These are phyloP conservation scores for Chymomyza fuscimana DNA, from an alignment of 2,888 invertebrate species.

Conservation along the genomic window DNA sequence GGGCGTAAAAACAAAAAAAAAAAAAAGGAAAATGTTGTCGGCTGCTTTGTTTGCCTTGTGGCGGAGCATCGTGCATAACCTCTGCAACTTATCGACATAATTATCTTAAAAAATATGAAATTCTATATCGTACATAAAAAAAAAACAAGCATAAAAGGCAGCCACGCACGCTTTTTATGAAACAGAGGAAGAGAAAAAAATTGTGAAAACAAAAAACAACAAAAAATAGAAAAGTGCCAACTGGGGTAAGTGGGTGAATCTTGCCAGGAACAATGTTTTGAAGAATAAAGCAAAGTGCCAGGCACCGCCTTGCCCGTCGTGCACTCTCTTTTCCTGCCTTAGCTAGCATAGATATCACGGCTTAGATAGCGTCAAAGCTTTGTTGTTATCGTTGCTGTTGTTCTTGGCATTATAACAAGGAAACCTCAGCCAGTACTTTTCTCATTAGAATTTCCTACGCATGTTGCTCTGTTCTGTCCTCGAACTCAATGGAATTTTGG, in stretches of 20 bases:
- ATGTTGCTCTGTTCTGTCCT: too few relatives aligned
- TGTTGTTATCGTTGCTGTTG: conserved; percentile 32
- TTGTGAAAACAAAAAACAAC: background rate
- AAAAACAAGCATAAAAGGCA: conserved; percentile 19
- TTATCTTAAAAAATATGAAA: conserved; percentile 74
- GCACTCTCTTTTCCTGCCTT: background rate
- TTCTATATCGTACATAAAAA: conserved; percentile 56
- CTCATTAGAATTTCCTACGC: conserved; percentile 58
- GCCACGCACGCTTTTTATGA: background rate
- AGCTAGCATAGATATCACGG: conserved; percentile 58
- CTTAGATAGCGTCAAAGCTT: conserved; percentile 57
- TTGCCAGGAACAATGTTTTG: background rate
- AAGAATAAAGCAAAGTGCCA: conserved; percentile 38
- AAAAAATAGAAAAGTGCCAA: conserved; percentile 12
- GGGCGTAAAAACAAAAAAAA: background rate
- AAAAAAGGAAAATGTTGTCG: background rate
- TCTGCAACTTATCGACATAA: conserved; percentile 73
- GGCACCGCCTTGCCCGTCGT: conserved; percentile 9
- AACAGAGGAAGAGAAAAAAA: conserved; percentile 6
- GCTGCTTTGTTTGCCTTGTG: background rate
- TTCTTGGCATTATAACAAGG: conserved; percentile 42
- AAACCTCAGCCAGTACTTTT: conserved; percentile 47
- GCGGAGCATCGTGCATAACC: conserved; percentile 48
- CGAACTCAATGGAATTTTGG: background rate
- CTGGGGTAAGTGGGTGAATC: background rate